Evolutionary conservation across 1,140 invertebrate genomes (phyloP), one percentile per base, ranked within the genome.

Genomic region (Plodia interpunctella): DNA sequence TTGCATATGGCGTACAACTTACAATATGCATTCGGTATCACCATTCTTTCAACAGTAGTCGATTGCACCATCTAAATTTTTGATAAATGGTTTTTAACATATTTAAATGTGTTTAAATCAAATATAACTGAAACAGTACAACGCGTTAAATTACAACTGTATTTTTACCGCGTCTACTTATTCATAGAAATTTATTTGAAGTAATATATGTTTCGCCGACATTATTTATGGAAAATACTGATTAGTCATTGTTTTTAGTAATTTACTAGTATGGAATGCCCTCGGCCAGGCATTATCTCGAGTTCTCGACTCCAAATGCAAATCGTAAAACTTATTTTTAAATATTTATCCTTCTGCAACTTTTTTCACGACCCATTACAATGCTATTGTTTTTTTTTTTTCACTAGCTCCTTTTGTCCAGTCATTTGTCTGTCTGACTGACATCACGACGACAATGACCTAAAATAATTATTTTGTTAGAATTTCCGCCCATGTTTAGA

Each of bases 371-470:
- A 72, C 73, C 81, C 69, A 72, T 76, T 76, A 70, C 68, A 59
- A 70, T 72, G 81, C 80, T 79, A 82, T 32, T 82, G 73, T 57
- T 81, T 76, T 83, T 76, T 82, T 75, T 83, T 78, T 83, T 82
- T 85, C 65, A 63, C 49, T 57, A 55, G 66, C 49, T 57, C 66
- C 65, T 73, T 72, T 64, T 74, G 76, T 70, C 70, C 71, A 71
- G 73, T 80, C 75, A 83, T 80, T 79, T 75, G 77, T 77, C 68
- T 71, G 78, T 75, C 60, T 59, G 76, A 63, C 78, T 86, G 85
- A 85, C 81, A 85, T 83, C 82, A 86, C 75, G 68, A 76, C 64
- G 83, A 86, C 85, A 86, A 86, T 74, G 83, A 84, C 77, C 80
- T 75, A 80, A 84, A 78, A 85, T 78, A 78, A 79, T 86, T 82